phyloP scores from a whole-genome alignment of 2,888 invertebrate species.

The Drosophila sordidula region DNA sequence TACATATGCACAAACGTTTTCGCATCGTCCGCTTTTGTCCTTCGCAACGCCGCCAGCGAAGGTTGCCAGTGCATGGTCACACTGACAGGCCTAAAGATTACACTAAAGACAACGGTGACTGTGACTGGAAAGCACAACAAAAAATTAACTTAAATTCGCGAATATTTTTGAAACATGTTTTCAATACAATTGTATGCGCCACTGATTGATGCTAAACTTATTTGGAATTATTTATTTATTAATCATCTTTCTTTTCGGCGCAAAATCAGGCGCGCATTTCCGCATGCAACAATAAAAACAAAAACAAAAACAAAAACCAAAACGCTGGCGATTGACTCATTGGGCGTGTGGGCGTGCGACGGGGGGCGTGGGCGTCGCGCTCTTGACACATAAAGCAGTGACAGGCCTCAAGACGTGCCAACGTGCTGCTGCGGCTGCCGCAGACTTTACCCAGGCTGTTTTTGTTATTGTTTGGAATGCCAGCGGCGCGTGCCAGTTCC shows the following conservation, averaged over 20 bases:
- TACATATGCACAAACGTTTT: not conserved
- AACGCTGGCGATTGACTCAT: not conserved
- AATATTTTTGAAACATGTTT: conserved; percentile 46
- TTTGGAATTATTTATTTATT: conserved; percentile 12
- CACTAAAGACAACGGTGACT: not conserved
- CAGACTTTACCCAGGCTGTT: not conserved
- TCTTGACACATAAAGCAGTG: conserved; percentile 69
- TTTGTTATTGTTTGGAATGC: conserved; percentile 47
- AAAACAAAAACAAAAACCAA: conserved; percentile 10
- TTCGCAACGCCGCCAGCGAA: conserved; percentile 64
- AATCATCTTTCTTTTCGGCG: conserved; percentile 8
- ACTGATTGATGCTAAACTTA: conserved; percentile 27
- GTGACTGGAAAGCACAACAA: conserved; percentile 8
- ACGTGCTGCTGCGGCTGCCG: conserved; percentile 29
- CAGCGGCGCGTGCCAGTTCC: conserved; percentile 53
- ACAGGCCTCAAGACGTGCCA: conserved; percentile 58
- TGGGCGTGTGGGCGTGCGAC: no score
- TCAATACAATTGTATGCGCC: conserved; percentile 9
- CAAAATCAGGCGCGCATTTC: conserved; percentile 60
- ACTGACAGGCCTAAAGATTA: conserved; percentile 4
- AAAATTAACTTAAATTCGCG: conserved; percentile 3
- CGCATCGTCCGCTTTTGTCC: conserved; percentile 52
- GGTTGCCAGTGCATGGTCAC: conserved; percentile 68
- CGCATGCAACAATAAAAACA: conserved; percentile 33
- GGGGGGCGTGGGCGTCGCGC: conserved; percentile 34